Conservation (phyloP, 2,888 invertebrate species). For the Polyommatus iphigenia region DNA sequence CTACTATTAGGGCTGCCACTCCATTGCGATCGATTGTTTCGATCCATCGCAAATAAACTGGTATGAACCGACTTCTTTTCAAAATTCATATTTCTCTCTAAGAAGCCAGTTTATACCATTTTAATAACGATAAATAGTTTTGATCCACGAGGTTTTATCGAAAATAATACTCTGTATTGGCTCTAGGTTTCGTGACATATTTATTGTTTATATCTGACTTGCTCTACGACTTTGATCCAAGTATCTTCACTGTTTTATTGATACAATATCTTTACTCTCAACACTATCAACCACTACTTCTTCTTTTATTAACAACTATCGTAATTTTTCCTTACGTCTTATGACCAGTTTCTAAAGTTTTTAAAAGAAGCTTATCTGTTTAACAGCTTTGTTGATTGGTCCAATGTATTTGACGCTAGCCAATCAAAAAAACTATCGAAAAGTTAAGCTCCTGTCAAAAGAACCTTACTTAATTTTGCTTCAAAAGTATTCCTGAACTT, state of each 20-base stretch:
- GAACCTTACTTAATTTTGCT: background rate
- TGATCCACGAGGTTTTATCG: background rate
- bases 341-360: background rate
- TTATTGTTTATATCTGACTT: background rate
- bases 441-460: background rate
- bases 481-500: background rate
- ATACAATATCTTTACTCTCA: background rate
- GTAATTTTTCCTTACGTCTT: background rate
- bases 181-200: background rate
- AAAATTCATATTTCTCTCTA: no score
- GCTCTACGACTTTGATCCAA: background rate
- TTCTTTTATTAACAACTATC: background rate
- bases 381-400: no score
- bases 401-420: no score
- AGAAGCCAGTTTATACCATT: no score
- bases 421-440: no score
- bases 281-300: background rate
- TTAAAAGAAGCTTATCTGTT: no score
- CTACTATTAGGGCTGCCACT: no score
- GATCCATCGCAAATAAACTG: no score
- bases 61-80: no score
- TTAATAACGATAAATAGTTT: background rate
- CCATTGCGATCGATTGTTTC: no score
- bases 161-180: background rate
- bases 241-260: background rate